phyloP scores from a whole-genome alignment of 1,140 invertebrate species.

The Heliconius hewitsoni region DNA sequence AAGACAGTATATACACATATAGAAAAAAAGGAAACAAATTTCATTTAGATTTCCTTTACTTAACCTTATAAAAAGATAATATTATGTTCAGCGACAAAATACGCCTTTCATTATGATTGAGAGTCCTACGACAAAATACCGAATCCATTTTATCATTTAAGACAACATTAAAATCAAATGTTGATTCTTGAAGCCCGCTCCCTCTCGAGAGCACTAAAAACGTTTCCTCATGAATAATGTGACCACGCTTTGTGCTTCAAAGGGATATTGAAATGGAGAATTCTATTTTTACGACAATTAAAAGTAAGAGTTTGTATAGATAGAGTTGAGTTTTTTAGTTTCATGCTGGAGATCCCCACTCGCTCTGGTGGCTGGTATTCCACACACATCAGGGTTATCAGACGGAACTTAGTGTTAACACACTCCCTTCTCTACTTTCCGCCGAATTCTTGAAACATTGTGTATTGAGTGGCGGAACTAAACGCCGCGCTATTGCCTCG shows the following conservation, averaged over 20 bases:
- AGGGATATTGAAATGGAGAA: neutral
- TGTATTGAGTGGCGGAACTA: no score
- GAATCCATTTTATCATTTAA: conserved; percentile 15
- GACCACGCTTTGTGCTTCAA: conserved; percentile 14
- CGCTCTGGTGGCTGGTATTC: no score
- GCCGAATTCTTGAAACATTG: no score
- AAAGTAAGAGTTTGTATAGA: neutral
- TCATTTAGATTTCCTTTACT: no score
- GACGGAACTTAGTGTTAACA: no score
- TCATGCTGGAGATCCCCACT: no score
- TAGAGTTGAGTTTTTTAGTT: neutral
- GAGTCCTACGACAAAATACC: neutral
- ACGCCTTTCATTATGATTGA: neutral
- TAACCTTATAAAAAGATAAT: no score
- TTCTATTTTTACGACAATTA: neutral
- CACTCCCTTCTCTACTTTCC: no score
- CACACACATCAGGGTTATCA: no score
- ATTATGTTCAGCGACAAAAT: neutral
- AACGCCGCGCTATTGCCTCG: no score
- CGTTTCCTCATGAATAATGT: conserved; percentile 29
- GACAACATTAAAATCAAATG: conserved; percentile 21
- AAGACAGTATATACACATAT: neutral
- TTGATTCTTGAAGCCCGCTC: conserved; percentile 12
- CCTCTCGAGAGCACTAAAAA: conserved; percentile 20
- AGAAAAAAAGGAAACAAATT: neutral